Conservation (phyloP, 2,797 vertebrate genomes). For the Poliocrania exsul region DNA sequence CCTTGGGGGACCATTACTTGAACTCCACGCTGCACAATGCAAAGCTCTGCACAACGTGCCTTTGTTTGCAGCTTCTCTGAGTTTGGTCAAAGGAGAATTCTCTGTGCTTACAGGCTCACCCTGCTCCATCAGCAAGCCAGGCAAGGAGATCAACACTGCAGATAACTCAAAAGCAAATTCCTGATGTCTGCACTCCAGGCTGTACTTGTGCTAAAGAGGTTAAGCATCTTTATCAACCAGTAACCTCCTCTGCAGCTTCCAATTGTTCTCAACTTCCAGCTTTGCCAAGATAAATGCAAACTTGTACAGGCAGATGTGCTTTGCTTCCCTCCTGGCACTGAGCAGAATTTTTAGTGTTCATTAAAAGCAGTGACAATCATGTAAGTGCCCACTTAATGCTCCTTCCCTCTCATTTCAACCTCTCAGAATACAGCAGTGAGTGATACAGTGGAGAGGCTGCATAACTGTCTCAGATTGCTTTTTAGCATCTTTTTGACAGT, state of each 20-base stretch:
- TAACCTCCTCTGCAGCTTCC: neutral
- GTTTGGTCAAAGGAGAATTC: neutral
- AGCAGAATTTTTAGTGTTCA: constrained; percentile 50
- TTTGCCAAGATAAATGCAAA: neutral
- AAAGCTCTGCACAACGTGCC: neutral
- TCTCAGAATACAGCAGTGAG: constrained; percentile 43
- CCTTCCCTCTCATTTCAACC: constrained; percentile 53
- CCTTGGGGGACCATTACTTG: neutral
- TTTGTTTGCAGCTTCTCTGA: neutral
- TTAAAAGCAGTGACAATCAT: constrained; percentile 57
- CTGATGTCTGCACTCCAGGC: neutral
- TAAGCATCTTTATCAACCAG: neutral
- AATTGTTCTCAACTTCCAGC: neutral
- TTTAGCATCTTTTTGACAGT: constrained; percentile 70
- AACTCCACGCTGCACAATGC: neutral
- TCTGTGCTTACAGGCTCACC: neutral
- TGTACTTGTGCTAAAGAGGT: neutral
- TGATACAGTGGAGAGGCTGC: constrained; percentile 48
- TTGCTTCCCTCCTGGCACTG: neutral
- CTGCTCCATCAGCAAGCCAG: neutral
- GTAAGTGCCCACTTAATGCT: constrained; percentile 70
- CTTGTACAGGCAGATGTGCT: neutral
- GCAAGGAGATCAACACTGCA: neutral
- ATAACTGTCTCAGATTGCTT: constrained; percentile 68
- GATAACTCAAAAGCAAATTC: neutral